Conservation (phyloP, 1,140 invertebrate genomes). For the Euglossa dilemma region DNA sequence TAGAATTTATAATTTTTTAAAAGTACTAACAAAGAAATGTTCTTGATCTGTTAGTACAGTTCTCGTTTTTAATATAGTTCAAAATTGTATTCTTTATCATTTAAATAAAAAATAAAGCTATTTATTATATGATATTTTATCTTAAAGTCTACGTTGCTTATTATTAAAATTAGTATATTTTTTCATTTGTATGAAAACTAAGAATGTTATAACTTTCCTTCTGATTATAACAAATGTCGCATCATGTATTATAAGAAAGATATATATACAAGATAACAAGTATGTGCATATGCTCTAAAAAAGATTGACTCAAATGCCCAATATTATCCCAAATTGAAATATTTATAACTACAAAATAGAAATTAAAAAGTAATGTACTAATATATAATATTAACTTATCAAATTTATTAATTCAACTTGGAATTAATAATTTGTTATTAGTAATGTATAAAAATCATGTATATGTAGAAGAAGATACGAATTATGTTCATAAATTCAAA, state of each 20-base stretch:
- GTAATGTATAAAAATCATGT: neutral
- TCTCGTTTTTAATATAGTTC: neutral
- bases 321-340: neutral
- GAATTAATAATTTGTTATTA: neutral
- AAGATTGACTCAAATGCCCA: neutral
- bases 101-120: constrained; percentile 1
- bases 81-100: neutral
- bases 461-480: neutral
- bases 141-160: neutral
- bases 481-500: neutral
- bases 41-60: neutral
- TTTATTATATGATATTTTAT: neutral
- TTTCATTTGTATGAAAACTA: neutral
- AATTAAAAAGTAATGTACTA: neutral
- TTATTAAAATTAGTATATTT: neutral
- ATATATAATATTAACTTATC: neutral
- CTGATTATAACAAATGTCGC: constrained; percentile 1
- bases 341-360: neutral
- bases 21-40: neutral
- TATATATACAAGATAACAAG: constrained; percentile 30
- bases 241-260: constrained; percentile 15
- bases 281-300: neutral
- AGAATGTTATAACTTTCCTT: constrained; percentile 6
- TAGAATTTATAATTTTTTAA: neutral
- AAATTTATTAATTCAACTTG: neutral